Conservation (phyloP, 2,888 invertebrate genomes). For the Pandemis corylana region DNA sequence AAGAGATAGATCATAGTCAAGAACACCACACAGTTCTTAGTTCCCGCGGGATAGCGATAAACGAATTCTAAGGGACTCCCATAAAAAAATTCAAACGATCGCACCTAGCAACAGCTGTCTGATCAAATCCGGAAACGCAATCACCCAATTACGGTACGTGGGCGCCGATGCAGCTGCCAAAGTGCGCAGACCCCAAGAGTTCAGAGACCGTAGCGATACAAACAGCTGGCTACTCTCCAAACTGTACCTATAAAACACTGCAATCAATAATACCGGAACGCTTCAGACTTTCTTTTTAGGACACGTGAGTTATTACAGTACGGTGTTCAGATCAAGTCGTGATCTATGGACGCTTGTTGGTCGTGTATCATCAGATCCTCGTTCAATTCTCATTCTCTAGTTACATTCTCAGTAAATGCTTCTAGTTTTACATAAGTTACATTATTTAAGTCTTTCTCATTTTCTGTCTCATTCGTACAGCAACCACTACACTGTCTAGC, state of each 20-base stretch:
- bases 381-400: not conserved
- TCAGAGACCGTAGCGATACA: slow-evolving; percentile 11
- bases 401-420: too few species aligned
- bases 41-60: too few species aligned
- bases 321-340: not conserved
- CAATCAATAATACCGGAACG: slow-evolving; percentile 19
- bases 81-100: not conserved
- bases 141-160: slow-evolving; percentile 4
- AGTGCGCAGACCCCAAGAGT: slow-evolving; percentile 23
- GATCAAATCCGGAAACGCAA: slow-evolving; percentile 1
- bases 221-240: slow-evolving; percentile 14
- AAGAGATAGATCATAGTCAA: too few species aligned
- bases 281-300: slow-evolving; percentile 12
- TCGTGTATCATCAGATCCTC: not conserved
- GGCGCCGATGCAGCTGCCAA: slow-evolving; percentile 13
- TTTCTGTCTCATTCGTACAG: too few species aligned
- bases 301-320: not conserved
- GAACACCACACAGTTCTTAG: too few species aligned
- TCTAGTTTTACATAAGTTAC: too few species aligned
- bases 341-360: not conserved
- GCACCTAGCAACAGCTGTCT: not conserved
- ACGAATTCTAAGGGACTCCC: too few species aligned
- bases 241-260: slow-evolving; percentile 13
- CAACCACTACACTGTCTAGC: too few species aligned
- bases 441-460: too few species aligned